phyloP scores from a whole-genome alignment of 2,888 invertebrate genomes.

The Sphaerolaimus hirsutus region DNA sequence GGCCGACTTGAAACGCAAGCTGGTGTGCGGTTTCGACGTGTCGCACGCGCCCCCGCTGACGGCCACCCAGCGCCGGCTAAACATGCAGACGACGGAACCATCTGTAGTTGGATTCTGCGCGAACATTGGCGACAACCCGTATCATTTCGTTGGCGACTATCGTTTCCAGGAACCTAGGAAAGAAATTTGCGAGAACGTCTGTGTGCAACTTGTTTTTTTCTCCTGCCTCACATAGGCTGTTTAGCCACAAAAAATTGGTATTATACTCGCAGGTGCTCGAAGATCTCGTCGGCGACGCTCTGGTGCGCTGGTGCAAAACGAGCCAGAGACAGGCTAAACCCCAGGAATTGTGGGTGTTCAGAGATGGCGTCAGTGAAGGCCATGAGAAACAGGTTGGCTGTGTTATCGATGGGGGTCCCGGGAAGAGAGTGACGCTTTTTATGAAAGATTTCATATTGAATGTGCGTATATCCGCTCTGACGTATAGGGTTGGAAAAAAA shows the following conservation, averaged over 20 bases:
- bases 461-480: too few species aligned
- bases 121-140: neutral
- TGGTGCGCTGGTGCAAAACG: too few species aligned
- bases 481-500: too few species aligned
- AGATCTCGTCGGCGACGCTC: neutral
- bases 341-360: neutral
- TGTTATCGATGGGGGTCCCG: too few species aligned
- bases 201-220: too few species aligned
- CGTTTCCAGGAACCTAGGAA: neutral
- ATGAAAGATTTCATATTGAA: too few species aligned
- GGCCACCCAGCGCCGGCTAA: neutral
- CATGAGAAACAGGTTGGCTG: neutral
- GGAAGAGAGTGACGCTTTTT: too few species aligned
- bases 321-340: too few species aligned
- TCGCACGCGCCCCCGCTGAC: neutral
- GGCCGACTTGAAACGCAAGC: too few species aligned
- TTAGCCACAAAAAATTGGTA: neutral
- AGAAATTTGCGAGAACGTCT: neutral
- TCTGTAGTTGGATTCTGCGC: neutral
- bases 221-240: too few species aligned
- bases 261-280: neutral
- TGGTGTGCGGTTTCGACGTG: neutral
- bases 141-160: neutral
- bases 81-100: neutral
- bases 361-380: neutral